Evolutionary conservation across 2,888 invertebrate species (phyloP).

Genomic region (Parnassius apollo): DNA sequence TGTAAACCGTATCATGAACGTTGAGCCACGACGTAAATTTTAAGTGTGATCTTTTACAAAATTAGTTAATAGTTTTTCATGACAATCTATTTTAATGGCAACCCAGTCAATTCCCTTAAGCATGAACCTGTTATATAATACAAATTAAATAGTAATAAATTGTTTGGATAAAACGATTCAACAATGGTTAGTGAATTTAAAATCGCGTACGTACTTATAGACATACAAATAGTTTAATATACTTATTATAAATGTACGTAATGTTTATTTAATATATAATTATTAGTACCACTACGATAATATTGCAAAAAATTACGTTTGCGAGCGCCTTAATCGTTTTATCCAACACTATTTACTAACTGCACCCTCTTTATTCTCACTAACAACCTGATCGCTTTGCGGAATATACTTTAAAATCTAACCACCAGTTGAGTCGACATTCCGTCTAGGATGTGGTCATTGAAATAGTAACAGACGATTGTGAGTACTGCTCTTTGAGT

Average conservation of each 20-base stretch:
- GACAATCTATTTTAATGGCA: constrained; percentile 20
- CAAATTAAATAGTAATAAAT: constrained; percentile 19
- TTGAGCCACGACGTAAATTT: background rate
- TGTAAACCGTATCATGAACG: too few relatives aligned
- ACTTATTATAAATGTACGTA: constrained; percentile 9
- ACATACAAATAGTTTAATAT: constrained; percentile 15
- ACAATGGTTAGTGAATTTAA: constrained; percentile 25
- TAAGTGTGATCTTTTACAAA: constrained; percentile 21
- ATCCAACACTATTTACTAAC: constrained; percentile 26
- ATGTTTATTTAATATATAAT: constrained; percentile 15
- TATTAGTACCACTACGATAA: background rate
- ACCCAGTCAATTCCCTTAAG: constrained; percentile 15
- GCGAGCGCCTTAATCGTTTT: constrained; percentile 21
- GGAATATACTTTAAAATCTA: constrained; percentile 31
- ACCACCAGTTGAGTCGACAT: constrained; percentile 42
- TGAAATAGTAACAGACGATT: constrained; percentile 23
- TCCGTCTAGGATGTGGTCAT: constrained; percentile 29
- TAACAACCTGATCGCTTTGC: constrained; percentile 48
- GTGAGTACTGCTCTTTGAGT: background rate
- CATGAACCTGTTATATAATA: constrained; percentile 26
- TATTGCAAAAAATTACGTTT: constrained; percentile 11
- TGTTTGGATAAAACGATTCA: constrained; percentile 27
- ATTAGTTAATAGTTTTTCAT: constrained; percentile 13
- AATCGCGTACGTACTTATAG: constrained; percentile 6
- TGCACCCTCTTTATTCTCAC: constrained; percentile 47